phyloP scores from a whole-genome alignment of 2,888 invertebrate genomes.

The Dynastes grantii region DNA sequence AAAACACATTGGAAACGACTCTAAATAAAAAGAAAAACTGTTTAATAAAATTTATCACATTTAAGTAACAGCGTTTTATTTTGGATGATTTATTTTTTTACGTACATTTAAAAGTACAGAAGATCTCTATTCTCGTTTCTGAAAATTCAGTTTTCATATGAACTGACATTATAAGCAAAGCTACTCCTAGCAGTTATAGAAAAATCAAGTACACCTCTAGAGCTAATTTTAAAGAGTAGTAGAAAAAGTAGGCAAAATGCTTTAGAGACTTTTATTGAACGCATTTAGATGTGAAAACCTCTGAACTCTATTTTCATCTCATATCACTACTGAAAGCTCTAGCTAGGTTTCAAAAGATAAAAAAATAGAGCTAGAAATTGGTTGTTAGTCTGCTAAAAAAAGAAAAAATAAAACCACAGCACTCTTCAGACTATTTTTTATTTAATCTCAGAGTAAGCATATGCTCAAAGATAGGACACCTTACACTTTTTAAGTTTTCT shows the following conservation, averaged over 20 bases:
- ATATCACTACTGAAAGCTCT: conserved; percentile 21
- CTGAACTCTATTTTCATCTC: not conserved
- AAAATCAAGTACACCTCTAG: not conserved
- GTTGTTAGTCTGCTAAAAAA: conserved; percentile 24
- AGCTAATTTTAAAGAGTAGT: not conserved
- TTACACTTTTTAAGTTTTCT: not conserved
- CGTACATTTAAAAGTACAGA: not conserved
- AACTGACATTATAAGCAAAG: too few species aligned
- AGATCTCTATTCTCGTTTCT: too few species aligned
- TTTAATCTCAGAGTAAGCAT: not conserved
- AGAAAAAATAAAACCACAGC: conserved; percentile 18
- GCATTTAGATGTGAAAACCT: not conserved
- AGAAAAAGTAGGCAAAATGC: not conserved
- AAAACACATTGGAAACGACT: conserved; percentile 5
- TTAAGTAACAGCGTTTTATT: conserved; percentile 9
- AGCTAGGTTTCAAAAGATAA: conserved; percentile 1
- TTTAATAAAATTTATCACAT: conserved; percentile 16
- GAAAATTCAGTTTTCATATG: too few species aligned
- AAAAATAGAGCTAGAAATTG: not conserved
- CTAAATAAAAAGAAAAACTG: conserved; percentile 2
- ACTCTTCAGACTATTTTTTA: conserved; percentile 20
- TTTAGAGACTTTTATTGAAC: not conserved
- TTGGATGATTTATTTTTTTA: conserved; percentile 29
- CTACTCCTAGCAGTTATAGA: not conserved
- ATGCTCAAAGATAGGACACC: not conserved